Evolutionary conservation across 2,888 invertebrate species (phyloP).

Genomic region (Dasysyrphus albostriatus): DNA sequence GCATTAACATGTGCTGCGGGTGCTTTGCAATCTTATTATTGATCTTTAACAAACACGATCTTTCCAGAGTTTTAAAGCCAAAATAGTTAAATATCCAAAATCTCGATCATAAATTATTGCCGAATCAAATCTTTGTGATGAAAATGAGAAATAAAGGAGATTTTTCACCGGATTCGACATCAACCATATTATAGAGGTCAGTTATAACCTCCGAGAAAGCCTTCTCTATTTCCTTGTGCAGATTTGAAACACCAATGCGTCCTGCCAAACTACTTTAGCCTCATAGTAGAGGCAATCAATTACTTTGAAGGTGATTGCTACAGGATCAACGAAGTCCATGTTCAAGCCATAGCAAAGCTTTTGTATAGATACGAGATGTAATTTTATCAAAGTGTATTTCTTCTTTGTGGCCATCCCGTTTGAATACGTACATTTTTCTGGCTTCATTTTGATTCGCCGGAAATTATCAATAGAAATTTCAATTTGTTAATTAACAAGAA

Average conservation of each 20-base stretch:
- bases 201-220: constrained; percentile 96
- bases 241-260: constrained; percentile 97
- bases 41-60: constrained; percentile 96
- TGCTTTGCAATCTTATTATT: constrained; percentile 96
- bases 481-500: background rate
- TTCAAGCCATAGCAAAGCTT: constrained; percentile 98
- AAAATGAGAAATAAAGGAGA: constrained; percentile 94
- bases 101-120: constrained; percentile 98
- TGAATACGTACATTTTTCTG: constrained; percentile 84
- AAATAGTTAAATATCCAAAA: constrained; percentile 98
- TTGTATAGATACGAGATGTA: constrained; percentile 95
- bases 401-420: constrained; percentile 93
- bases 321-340: constrained; percentile 98
- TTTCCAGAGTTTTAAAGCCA: constrained; percentile 99
- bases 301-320: constrained; percentile 94
- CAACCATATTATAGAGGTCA: constrained; percentile 91
- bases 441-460: constrained; percentile 76
- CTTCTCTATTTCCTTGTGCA: constrained; percentile 99
- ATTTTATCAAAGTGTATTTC: constrained; percentile 99
- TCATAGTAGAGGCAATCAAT: constrained; percentile 97
- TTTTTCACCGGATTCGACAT: constrained; percentile 88
- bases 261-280: constrained; percentile 96
- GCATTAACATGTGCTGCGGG: constrained; percentile 99
- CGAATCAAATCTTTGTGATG: constrained; percentile 93
- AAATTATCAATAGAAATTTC: background rate